These are phyloP conservation scores for Pachymerium ferrugineum DNA, from an alignment of 2,888 invertebrate species.

Conservation along the genomic window DNA sequence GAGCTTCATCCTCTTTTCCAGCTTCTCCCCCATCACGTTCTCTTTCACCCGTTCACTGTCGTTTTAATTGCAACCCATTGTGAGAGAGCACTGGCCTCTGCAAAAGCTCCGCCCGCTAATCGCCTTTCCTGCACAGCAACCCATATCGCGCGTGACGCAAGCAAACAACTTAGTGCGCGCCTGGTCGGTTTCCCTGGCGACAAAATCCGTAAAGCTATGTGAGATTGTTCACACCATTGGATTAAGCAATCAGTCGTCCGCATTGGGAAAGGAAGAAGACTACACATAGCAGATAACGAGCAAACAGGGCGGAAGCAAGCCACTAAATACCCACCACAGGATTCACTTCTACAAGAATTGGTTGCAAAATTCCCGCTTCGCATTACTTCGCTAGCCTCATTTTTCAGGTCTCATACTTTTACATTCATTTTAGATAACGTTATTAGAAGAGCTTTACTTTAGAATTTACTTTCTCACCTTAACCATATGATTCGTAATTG, in stretches of 20 bases:
- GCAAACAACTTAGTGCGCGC: constrained; percentile 18
- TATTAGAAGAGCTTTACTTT: no score
- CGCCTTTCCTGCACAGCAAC: constrained; percentile 15
- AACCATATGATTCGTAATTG: no score
- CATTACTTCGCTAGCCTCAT: not conserved
- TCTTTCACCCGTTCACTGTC: constrained; percentile 21
- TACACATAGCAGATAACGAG: constrained; percentile 10
- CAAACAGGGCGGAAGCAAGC: constrained; percentile 14
- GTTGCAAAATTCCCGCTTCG: not conserved
- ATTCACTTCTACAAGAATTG: not conserved
- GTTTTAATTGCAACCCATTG: constrained; percentile 21
- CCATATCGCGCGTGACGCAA: constrained; percentile 17
- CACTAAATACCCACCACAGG: constrained; percentile 11
- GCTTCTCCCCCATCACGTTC: constrained; percentile 13
- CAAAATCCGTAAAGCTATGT: constrained; percentile 18
- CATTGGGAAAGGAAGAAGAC: constrained; percentile 10
- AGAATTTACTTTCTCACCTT: no score
- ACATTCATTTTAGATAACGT: no score
- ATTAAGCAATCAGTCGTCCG: constrained; percentile 21
- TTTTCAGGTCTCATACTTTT: not conserved
- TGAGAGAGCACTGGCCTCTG: constrained; percentile 21
- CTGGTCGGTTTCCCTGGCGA: constrained; percentile 11
- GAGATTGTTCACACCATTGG: constrained; percentile 21
- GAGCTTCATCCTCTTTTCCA: constrained; percentile 9
- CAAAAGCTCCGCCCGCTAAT: constrained; percentile 21